These are phyloP conservation scores for Notodonta dromedarius DNA, from an alignment of 2,888 invertebrate species.

Conservation along the genomic window DNA sequence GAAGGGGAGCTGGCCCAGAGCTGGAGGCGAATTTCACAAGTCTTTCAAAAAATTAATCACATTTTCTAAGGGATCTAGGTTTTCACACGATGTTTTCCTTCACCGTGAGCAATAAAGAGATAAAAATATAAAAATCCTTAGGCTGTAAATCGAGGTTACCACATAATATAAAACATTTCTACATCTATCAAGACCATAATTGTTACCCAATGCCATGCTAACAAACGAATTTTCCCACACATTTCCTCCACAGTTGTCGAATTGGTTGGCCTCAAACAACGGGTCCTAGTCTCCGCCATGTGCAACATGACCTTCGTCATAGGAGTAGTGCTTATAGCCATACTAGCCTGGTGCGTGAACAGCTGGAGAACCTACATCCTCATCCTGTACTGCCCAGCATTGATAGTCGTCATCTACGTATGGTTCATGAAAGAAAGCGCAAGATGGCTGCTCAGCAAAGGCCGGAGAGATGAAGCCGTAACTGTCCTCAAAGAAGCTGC, in stretches of 20 bases:
- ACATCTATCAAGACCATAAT: not conserved
- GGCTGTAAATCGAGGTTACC: not conserved
- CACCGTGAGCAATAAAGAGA: too few relatives aligned
- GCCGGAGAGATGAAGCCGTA: constrained; percentile 86
- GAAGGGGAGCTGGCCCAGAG: too few relatives aligned
- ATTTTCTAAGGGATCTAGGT: too few relatives aligned
- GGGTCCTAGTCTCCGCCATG: constrained; percentile 90
- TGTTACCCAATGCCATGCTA: constrained; percentile 2
- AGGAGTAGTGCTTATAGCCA: constrained; percentile 88
- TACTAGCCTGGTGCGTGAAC: constrained; percentile 88
- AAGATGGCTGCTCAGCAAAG: constrained; percentile 91
- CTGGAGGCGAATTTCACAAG: too few relatives aligned
- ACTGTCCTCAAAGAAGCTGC: constrained; percentile 86
- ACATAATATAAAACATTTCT: not conserved
- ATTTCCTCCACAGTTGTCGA: constrained; percentile 86
- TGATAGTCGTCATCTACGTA: constrained; percentile 87
- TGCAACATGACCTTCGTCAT: constrained; percentile 90
- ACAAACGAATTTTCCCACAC: constrained; percentile 19
- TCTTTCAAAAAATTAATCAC: too few relatives aligned
- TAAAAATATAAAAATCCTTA: too few relatives aligned
- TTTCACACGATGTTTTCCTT: too few relatives aligned
- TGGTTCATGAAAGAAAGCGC: constrained; percentile 91
- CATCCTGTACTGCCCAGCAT: constrained; percentile 88
- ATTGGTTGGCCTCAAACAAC: constrained; percentile 89
- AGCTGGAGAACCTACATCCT: constrained; percentile 89